Conservation (phyloP, 2,888 invertebrate genomes). For the Mamestra brassicae region DNA sequence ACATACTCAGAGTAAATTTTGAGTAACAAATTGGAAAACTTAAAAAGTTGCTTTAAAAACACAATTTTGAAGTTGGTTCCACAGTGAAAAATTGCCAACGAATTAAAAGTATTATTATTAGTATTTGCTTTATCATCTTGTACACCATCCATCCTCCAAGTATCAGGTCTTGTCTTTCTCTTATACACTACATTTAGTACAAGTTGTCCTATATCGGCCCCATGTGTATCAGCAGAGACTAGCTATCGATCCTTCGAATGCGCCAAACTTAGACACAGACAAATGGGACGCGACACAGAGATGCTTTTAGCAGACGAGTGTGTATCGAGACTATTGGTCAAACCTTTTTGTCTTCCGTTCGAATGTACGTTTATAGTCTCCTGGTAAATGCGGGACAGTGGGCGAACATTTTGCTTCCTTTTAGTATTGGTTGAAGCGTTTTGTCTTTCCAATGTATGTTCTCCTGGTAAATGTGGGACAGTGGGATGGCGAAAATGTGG, state of each 20-base stretch:
- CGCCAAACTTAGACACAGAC: conserved; percentile 43
- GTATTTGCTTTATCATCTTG: not conserved
- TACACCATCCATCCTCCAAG: not conserved
- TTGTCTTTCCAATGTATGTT: conserved; percentile 26
- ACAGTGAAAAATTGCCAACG: not conserved
- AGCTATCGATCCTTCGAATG: conserved; percentile 35
- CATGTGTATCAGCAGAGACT: not conserved
- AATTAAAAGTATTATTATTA: too few species aligned
- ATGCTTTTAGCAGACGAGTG: conserved; percentile 56
- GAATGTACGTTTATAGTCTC: too few species aligned
- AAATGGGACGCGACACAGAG: conserved; percentile 45
- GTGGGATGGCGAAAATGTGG: not conserved
- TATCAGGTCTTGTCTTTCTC: too few species aligned
- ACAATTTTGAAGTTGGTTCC: too few species aligned
- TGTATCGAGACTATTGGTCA: conserved; percentile 23
- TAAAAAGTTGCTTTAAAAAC: too few species aligned
- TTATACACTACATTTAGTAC: not conserved
- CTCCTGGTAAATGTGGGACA: conserved; percentile 32
- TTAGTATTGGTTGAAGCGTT: not conserved
- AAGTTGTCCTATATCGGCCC: not conserved
- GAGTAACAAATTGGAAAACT: too few species aligned
- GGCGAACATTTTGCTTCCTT: too few species aligned
- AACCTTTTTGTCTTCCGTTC: conserved; percentile 19
- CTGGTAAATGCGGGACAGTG: too few species aligned
- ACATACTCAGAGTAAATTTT: too few species aligned